A percentile compares a stretch with the other conserved stretches of the same genome.
phyloP scores from a whole-genome alignment of 2,888 invertebrate genomes.

The Aphidius colemani region DNA sequence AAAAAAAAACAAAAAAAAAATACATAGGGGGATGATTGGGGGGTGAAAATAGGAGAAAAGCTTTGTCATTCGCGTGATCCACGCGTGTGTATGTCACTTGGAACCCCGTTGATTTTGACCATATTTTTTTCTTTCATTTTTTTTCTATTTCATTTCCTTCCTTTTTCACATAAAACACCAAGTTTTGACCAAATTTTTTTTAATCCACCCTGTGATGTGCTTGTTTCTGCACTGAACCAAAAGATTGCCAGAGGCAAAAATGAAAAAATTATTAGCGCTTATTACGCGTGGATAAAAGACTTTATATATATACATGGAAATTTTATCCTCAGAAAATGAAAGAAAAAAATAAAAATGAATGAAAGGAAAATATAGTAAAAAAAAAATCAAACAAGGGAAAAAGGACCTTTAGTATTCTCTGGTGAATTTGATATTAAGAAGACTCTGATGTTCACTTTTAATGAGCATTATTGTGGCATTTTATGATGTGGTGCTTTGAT shows the following conservation, averaged over 20 bases:
- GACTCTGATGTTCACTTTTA: conserved; percentile 38
- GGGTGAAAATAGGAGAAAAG: conserved; percentile 12
- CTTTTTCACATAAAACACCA: background rate
- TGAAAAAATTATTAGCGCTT: conserved; percentile 50
- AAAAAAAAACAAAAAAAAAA: background rate
- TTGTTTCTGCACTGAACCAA: conserved; percentile 17
- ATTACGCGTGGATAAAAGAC: conserved; percentile 39
- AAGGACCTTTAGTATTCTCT: conserved; percentile 31
- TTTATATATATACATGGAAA: background rate
- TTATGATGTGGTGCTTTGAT: no score
- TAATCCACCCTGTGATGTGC: conserved; percentile 19
- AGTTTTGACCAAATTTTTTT: conserved; percentile 9
- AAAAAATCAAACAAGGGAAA: conserved; percentile 5
- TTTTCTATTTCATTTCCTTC: background rate
- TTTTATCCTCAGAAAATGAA: conserved; percentile 3
- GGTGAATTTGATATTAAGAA: conserved; percentile 37
- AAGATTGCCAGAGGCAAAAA: conserved; percentile 28
- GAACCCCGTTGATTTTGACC: conserved; percentile 25
- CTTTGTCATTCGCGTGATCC: conserved; percentile 9
- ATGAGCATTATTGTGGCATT: conserved; percentile 26
- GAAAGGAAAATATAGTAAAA: conserved; percentile 3
- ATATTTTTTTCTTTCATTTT: conserved; percentile 8
- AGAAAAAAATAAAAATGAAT: conserved; percentile 4
- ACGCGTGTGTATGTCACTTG: conserved; percentile 11
- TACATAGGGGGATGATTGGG: background rate